These are phyloP conservation scores for Apamea monoglypha DNA, from an alignment of 2,888 invertebrate species.

Conservation along the genomic window DNA sequence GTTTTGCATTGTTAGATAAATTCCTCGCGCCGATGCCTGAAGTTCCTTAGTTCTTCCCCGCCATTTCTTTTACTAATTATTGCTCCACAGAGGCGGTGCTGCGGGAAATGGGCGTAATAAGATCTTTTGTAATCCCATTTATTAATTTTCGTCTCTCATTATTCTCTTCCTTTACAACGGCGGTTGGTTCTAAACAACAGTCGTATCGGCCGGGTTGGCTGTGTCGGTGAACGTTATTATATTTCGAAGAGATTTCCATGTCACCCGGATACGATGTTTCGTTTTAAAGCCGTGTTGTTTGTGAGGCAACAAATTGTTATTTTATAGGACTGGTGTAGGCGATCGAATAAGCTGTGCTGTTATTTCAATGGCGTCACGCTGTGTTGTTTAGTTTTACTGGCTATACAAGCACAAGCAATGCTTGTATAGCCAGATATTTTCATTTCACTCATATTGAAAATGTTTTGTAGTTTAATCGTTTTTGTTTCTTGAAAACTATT, in stretches of 20 bases:
- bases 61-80: constrained; percentile 84
- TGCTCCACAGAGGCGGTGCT: constrained; percentile 77
- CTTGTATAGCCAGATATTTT: no score
- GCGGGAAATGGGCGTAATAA: constrained; percentile 84
- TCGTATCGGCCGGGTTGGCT: constrained; percentile 61
- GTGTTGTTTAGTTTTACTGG: background rate
- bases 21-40: constrained; percentile 57
- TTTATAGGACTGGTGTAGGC: constrained; percentile 30
- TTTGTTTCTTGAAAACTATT: background rate
- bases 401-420: background rate
- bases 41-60: constrained; percentile 67
- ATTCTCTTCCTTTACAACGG: constrained; percentile 73
- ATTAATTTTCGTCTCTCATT: constrained; percentile 77
- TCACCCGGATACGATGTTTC: constrained; percentile 56
- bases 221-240: constrained; percentile 69
- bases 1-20: constrained; percentile 63
- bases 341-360: constrained; percentile 5
- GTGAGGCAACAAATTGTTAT: constrained; percentile 49
- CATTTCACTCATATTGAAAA: background rate
- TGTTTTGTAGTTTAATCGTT: no score
- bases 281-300: constrained; percentile 53
- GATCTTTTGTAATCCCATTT: constrained; percentile 84
- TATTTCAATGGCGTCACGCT: background rate
- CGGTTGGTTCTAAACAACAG: constrained; percentile 75
- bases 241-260: constrained; percentile 66